These are phyloP conservation scores for Caenorhabditis briggsae DNA, from an alignment of 1,140 invertebrate species.

Conservation along the genomic window DNA sequence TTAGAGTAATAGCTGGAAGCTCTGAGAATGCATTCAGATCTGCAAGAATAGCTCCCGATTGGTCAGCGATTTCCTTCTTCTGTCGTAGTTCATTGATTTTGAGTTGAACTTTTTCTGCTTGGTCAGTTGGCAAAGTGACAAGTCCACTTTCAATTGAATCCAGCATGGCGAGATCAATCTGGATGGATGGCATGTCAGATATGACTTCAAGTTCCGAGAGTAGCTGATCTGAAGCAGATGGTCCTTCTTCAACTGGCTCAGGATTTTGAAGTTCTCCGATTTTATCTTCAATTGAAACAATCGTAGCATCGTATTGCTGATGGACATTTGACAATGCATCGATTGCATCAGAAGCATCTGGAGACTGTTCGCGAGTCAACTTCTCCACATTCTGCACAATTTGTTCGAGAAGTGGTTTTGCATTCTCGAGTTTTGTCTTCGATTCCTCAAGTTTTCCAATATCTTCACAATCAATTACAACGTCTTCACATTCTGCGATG, in stretches of 20 bases:
- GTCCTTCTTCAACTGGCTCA: constrained; percentile 6
- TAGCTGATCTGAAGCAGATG: background rate
- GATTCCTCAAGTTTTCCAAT: constrained; percentile 15
- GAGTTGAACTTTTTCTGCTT: constrained; percentile 6
- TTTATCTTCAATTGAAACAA: constrained; percentile 42
- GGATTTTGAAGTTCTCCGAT: constrained; percentile 7
- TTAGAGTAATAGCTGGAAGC: constrained; percentile 5
- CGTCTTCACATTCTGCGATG: constrained; percentile 32
- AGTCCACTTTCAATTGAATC: background rate
- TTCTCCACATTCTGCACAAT: constrained; percentile 19
- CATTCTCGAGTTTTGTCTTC: background rate
- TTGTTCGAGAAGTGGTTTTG: constrained; percentile 27
- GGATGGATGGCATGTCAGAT: background rate
- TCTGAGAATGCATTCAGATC: constrained; percentile 29
- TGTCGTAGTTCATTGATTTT: constrained; percentile 39
- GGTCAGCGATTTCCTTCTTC: constrained; percentile 26
- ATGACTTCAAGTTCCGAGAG: background rate
- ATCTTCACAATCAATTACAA: background rate
- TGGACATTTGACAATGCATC: constrained; percentile 45
- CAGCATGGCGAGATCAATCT: constrained; percentile 10
- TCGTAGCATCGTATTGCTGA: constrained; percentile 41
- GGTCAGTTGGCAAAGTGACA: background rate
- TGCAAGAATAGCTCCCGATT: background rate
- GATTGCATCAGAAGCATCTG: constrained; percentile 25
- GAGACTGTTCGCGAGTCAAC: constrained; percentile 36